Evolutionary conservation across 53 echinoderm and acorn worm species (phyloP).

Genomic region (Arbacia lixula): DNA sequence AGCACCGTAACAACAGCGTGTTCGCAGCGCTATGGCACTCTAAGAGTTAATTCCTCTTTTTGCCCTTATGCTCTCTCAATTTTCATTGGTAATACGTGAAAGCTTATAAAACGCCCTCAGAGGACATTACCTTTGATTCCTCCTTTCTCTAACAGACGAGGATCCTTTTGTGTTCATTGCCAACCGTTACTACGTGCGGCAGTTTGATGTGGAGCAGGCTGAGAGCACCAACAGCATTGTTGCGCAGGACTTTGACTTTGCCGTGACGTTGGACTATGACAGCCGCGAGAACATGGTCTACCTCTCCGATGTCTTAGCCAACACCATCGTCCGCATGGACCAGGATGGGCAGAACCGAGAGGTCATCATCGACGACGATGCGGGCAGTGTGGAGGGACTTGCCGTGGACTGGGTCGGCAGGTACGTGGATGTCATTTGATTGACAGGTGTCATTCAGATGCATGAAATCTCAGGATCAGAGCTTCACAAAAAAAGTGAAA

Average conservation of each 20-base stretch:
- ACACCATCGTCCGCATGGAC: slow-evolving; percentile 67
- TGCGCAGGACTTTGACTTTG: slow-evolving; percentile 69
- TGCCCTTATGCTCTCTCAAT: too few relatives aligned
- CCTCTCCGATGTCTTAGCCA: slow-evolving; percentile 69
- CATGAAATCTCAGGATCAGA: too few relatives aligned
- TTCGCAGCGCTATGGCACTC: too few relatives aligned
- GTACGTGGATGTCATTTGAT: too few relatives aligned
- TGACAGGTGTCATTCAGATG: neutral
- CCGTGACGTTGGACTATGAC: slow-evolving; percentile 88
- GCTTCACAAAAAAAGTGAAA: too few relatives aligned
- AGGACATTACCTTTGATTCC: neutral
- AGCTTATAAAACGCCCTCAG: too few relatives aligned
- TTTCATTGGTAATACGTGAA: too few relatives aligned
- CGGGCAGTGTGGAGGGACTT: slow-evolving; percentile 74
- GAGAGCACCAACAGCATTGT: slow-evolving; percentile 51
- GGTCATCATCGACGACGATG: slow-evolving; percentile 49
- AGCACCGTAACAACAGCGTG: too few relatives aligned
- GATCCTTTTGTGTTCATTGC: slow-evolving; percentile 74
- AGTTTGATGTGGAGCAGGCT: slow-evolving; percentile 20
- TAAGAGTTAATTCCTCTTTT: too few relatives aligned
- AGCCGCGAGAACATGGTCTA: slow-evolving; percentile 58
- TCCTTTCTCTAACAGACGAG: slow-evolving; percentile 46
- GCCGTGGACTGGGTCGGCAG: slow-evolving; percentile 96
- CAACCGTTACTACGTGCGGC: slow-evolving; percentile 87
- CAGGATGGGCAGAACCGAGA: slow-evolving; percentile 59